Conservation (phyloP, 1,140 invertebrate species). For the Drosophila jambulina region DNA sequence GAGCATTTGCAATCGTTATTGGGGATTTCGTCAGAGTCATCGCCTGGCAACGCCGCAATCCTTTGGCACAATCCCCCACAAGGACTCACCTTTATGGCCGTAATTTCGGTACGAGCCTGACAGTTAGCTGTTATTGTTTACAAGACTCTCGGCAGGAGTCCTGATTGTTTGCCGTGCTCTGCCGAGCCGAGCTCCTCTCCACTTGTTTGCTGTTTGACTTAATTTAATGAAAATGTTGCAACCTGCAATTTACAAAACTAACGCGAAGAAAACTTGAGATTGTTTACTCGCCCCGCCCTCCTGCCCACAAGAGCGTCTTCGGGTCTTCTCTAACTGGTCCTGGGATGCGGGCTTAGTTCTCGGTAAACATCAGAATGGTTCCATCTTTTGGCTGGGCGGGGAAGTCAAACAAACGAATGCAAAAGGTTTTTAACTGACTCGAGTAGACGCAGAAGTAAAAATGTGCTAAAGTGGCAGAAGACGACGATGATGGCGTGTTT, state of each 20-base stretch:
- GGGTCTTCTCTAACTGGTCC: conserved; percentile 13
- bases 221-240: conserved; percentile 84
- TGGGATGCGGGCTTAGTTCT: conserved; percentile 72
- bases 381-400: conserved; percentile 25
- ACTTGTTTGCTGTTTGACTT: conserved; percentile 75
- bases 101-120: conserved; percentile 50
- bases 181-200: conserved; percentile 27
- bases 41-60: conserved; percentile 35
- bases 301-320: conserved; percentile 24
- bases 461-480: conserved; percentile 43
- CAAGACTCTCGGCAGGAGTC: conserved; percentile 36
- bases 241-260: conserved; percentile 81
- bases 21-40: conserved; percentile 27
- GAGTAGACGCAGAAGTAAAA: conserved; percentile 44
- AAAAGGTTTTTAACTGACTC: conserved; percentile 58
- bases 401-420: conserved; percentile 74
- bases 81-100: not conserved
- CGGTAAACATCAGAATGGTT: conserved; percentile 62
- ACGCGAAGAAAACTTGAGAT: conserved; percentile 70
- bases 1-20: conserved; percentile 28
- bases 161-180: conserved; percentile 61
- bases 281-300: conserved; percentile 56
- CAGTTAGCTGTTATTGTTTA: conserved; percentile 61
- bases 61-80: conserved; percentile 8
- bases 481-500: conserved; percentile 37